These are phyloP conservation scores for Alligator sinensis DNA, from an alignment of 2,113 vertebrate species.

Conservation along the genomic window DNA sequence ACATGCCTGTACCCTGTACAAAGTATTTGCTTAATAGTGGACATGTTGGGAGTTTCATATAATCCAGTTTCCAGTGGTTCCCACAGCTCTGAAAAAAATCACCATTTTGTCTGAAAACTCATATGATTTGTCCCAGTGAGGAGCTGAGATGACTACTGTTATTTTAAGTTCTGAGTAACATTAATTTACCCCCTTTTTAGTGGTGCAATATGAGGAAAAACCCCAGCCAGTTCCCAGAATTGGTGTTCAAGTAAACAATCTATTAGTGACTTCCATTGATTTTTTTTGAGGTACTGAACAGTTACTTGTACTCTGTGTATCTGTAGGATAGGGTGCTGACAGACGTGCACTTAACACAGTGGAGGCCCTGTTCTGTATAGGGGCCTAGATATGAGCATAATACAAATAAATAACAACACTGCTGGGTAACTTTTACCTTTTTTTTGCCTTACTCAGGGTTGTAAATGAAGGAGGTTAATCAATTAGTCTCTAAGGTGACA, in stretches of 20 bases:
- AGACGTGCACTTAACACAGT: neutral
- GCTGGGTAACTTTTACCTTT: neutral
- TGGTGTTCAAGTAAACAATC: neutral
- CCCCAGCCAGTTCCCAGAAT: neutral
- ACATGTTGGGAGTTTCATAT: neutral
- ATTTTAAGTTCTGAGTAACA: neutral
- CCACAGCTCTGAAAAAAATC: neutral
- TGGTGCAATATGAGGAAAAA: neutral
- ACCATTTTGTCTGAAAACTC: neutral
- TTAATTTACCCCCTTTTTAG: neutral
- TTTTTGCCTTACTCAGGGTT: neutral
- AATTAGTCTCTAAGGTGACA: no score
- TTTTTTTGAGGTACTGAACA: neutral
- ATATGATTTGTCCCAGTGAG: neutral
- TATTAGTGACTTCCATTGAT: neutral
- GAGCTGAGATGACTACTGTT: neutral
- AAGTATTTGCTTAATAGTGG: neutral
- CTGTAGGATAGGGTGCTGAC: no score
- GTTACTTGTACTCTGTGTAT: neutral
- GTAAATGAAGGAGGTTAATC: neutral
- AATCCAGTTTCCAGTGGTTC: neutral
- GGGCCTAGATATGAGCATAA: no score
- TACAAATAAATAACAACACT: neutral
- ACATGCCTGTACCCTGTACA: neutral
- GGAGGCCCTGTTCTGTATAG: neutral